Evolutionary conservation across 2,888 invertebrate species (phyloP).

Genomic region (Gastrophysa polygoni): DNA sequence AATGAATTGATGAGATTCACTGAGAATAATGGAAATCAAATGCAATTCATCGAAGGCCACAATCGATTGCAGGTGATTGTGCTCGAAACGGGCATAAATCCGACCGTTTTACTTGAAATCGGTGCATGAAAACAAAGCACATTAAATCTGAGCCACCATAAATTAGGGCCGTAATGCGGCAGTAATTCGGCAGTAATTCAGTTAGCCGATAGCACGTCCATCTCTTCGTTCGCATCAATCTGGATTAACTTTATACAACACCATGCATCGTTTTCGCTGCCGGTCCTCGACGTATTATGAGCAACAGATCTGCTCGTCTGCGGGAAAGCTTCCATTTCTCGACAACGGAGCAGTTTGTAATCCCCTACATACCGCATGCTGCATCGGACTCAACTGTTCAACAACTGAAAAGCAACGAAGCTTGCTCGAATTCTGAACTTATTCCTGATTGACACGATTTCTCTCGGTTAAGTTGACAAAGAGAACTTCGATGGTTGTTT

Average conservation of each 20-base stretch:
- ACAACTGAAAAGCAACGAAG: no score
- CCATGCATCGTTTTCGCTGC: conserved; percentile 36
- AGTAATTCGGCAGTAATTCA: conserved; percentile 56
- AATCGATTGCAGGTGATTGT: conserved; percentile 35
- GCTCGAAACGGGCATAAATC: conserved; percentile 49
- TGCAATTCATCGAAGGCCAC: no score
- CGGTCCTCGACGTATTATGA: neutral
- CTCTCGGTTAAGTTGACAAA: no score
- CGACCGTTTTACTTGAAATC: conserved; percentile 50
- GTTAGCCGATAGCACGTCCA: conserved; percentile 55
- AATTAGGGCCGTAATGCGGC: conserved; percentile 54
- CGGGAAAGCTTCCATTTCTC: neutral
- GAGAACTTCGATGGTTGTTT: no score
- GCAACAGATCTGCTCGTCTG: neutral
- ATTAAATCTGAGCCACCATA: conserved; percentile 54
- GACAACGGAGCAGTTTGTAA: neutral
- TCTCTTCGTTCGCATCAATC: conserved; percentile 53
- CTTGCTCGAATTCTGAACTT: no score
- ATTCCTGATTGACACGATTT: no score
- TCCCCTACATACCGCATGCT: neutral
- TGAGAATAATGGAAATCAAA: no score
- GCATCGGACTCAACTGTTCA: neutral
- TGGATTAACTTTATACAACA: conserved; percentile 53
- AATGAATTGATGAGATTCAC: no score
- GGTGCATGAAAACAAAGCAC: conserved; percentile 52